phyloP scores from a whole-genome alignment of 2,797 vertebrate species.

The Spondyliosoma cantharus region DNA sequence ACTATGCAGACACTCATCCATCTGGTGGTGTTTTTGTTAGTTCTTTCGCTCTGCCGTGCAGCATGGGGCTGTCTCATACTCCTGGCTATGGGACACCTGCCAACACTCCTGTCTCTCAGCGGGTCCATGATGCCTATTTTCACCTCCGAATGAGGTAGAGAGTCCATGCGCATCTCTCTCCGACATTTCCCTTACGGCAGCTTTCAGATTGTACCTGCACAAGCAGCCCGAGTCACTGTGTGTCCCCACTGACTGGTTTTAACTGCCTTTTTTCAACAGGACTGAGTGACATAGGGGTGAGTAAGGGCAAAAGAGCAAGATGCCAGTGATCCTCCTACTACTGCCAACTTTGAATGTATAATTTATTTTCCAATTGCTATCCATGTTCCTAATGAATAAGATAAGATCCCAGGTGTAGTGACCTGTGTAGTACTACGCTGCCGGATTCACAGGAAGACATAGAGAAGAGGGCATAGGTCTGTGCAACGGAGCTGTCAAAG shows the following conservation, averaged over 20 bases:
- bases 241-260: constrained; percentile 38
- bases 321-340: constrained; percentile 47
- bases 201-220: constrained; percentile 32
- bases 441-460: constrained; percentile 52
- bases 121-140: constrained; percentile 63
- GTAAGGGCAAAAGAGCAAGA: constrained; percentile 48
- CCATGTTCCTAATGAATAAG: constrained; percentile 83
- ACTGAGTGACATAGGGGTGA: constrained; percentile 35
- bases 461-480: constrained; percentile 51
- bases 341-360: constrained; percentile 78
- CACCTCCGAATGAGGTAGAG: constrained; percentile 69
- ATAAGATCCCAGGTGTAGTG: constrained; percentile 66
- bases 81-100: constrained; percentile 57
- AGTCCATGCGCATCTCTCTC: constrained; percentile 22
- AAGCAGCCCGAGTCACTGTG: constrained; percentile 26
- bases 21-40: constrained; percentile 44
- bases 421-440: constrained; percentile 58
- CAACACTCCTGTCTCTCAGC: constrained; percentile 57
- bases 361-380: constrained; percentile 75
- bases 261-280: constrained; percentile 47
- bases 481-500: constrained; percentile 28
- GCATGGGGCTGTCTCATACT: constrained; percentile 60
- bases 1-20: constrained; percentile 20
- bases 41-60: constrained; percentile 32
- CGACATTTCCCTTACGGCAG: constrained; percentile 31